These are phyloP conservation scores for Myotis vivesi DNA, from an alignment of 2,797 vertebrate genomes.

Conservation along the genomic window DNA sequence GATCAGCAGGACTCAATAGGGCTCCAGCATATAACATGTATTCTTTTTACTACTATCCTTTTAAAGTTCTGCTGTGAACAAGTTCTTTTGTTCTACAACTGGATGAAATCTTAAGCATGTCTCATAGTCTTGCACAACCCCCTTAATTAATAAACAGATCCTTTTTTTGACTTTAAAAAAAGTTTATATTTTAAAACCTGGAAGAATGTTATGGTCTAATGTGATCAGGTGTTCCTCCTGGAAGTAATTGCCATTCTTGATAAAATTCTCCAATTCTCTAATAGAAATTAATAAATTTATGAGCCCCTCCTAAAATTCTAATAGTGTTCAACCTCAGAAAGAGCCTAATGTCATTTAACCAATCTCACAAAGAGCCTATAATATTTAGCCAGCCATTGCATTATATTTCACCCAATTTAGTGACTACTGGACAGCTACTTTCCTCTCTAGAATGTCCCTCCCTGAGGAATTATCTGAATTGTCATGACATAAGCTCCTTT, in stretches of 20 bases:
- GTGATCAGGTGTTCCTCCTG: background rate
- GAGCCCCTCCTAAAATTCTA: background rate
- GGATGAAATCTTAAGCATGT: background rate
- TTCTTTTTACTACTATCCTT: background rate
- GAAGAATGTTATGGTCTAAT: background rate
- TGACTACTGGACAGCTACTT: background rate
- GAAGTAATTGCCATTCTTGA: background rate
- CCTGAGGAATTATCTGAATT: background rate
- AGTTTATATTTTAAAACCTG: background rate
- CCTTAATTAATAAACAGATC: background rate
- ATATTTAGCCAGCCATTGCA: background rate
- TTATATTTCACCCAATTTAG: background rate
- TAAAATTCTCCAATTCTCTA: conserved; percentile 11
- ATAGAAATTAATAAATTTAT: background rate
- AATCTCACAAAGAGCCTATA: background rate
- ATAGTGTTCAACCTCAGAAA: background rate
- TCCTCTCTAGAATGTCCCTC: background rate
- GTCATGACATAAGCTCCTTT: background rate
- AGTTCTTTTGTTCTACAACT: background rate
- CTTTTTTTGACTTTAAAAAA: background rate
- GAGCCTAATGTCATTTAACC: background rate
- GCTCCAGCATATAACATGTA: background rate
- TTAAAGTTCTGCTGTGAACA: background rate
- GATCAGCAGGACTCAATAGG: background rate
- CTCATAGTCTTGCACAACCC: background rate